A percentile compares a stretch with the other conserved stretches of the same genome.
Conservation (phyloP, 2,888 invertebrate species). For the Coleophora deauratella region DNA sequence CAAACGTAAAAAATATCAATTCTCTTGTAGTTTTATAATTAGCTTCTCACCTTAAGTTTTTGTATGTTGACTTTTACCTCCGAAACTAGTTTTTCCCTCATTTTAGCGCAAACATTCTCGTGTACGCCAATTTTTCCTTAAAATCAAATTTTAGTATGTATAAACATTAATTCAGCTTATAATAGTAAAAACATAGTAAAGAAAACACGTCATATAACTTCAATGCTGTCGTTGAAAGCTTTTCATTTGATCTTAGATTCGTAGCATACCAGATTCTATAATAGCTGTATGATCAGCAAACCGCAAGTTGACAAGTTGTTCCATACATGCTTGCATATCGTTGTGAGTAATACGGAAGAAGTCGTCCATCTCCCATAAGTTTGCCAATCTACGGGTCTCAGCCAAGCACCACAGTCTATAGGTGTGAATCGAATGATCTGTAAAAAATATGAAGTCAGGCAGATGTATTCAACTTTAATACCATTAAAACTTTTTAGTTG, state of each 20-base stretch:
- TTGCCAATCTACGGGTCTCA: constrained; percentile 81
- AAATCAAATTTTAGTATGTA: constrained; percentile 11
- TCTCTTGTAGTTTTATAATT: no score
- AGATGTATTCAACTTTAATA: no score
- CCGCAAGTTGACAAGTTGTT: constrained; percentile 70
- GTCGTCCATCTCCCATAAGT: constrained; percentile 82
- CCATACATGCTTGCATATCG: constrained; percentile 77
- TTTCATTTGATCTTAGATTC: no score
- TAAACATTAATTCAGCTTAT: neutral
- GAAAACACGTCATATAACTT: no score
- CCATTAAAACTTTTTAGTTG: no score
- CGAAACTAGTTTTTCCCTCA: constrained; percentile 86
- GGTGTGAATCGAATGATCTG: constrained; percentile 87
- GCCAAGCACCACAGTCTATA: constrained; percentile 84
- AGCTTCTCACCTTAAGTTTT: constrained; percentile 78
- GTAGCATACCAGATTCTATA: constrained; percentile 62
- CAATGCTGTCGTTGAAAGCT: no score
- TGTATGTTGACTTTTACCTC: constrained; percentile 84
- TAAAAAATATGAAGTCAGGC: no score
- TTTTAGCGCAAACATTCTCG: constrained; percentile 85
- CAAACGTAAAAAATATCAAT: no score
- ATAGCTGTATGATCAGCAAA: constrained; percentile 75
- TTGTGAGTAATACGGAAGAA: constrained; percentile 81
- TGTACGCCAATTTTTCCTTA: constrained; percentile 80
- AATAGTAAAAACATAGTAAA: no score